Evolutionary conservation across 2,113 vertebrate genomes (phyloP).

Genomic region (Hyla sarda): DNA sequence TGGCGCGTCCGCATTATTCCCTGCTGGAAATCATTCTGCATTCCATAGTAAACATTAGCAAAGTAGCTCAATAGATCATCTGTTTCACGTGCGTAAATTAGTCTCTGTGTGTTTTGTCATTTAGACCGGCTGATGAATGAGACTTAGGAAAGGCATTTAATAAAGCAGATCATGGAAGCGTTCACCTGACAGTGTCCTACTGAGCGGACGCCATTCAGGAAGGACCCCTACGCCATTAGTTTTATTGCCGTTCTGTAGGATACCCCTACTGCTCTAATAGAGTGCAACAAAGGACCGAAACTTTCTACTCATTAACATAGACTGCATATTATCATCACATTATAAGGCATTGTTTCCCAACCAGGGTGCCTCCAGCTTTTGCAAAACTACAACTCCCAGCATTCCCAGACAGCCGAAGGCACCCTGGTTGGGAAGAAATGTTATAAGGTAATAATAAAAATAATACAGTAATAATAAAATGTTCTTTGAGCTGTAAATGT

Average conservation of each 20-base stretch:
- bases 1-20: conserved; percentile 11
- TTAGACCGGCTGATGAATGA: conserved; percentile 48
- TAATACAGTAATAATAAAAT: no score
- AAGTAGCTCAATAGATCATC: conserved; percentile 43
- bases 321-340: no score
- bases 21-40: conserved; percentile 26
- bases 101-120: conserved; percentile 44
- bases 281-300: background rate
- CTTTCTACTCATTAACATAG: background rate
- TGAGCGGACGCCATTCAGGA: background rate
- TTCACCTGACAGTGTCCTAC: conserved; percentile 36
- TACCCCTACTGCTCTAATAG: background rate
- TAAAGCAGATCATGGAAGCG: conserved; percentile 18
- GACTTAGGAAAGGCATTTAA: conserved; percentile 46
- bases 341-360: no score
- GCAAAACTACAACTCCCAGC: no score
- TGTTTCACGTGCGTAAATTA: conserved; percentile 47
- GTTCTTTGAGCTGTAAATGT: no score
- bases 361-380: no score
- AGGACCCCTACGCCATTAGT: background rate
- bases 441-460: no score
- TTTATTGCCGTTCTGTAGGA: conserved; percentile 29
- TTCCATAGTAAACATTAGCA: conserved; percentile 30
- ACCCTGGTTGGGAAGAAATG: no score
- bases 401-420: no score